phyloP scores from a whole-genome alignment of 2,113 vertebrate genomes.

The Columba livia region DNA sequence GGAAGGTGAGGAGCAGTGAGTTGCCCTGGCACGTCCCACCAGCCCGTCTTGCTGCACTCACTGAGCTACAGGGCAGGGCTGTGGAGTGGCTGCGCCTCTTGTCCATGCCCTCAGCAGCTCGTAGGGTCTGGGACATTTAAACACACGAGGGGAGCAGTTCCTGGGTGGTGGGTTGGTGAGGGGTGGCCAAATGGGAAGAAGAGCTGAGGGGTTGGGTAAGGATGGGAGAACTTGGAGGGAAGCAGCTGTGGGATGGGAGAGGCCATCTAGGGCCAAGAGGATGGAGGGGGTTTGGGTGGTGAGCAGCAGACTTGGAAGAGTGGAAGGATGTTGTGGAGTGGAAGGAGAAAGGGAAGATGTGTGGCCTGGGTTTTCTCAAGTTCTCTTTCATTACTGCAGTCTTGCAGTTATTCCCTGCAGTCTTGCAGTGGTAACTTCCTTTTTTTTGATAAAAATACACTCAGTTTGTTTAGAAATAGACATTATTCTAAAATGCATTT shows the following conservation, averaged over 20 bases:
- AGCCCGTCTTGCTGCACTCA: rapidly evolving
- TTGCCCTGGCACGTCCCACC: rapidly evolving
- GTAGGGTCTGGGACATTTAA: neutral
- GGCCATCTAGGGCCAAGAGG: neutral
- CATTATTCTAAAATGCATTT: neutral
- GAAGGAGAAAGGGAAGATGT: neutral
- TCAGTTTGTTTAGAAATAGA: neutral
- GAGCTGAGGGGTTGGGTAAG: neutral
- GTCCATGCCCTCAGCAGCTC: rapidly evolving
- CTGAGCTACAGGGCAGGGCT: neutral
- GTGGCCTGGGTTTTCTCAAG: neutral
- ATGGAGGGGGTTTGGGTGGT: neutral
- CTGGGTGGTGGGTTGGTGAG: neutral
- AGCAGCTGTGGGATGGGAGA: neutral
- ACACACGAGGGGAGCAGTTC: rapidly evolving
- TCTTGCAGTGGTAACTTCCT: neutral
- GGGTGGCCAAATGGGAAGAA: neutral
- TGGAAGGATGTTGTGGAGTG: neutral
- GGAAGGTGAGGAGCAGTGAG: neutral
- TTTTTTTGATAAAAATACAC: neutral
- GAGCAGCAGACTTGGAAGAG: neutral
- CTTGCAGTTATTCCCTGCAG: neutral
- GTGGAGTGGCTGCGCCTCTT: rapidly evolving
- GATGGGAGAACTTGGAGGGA: neutral
- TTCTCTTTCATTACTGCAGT: neutral